phyloP scores from a whole-genome alignment of 2,797 vertebrate genomes.

The Enteromius argenteus region DNA sequence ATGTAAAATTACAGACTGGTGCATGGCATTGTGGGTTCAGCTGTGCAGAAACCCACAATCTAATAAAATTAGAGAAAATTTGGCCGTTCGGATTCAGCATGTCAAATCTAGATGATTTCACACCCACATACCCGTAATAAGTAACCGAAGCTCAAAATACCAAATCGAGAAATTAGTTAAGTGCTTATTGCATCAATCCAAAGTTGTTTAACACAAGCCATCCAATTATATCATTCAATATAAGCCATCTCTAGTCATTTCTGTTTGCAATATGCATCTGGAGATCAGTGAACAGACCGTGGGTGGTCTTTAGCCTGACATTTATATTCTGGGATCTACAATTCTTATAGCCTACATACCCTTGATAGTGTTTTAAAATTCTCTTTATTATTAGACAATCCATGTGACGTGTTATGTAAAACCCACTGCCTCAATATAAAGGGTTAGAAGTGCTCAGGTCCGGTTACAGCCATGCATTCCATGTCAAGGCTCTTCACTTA shows the following conservation, averaged over 20 bases:
- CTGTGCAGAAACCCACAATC: neutral
- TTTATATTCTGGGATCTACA: neutral
- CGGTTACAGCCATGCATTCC: conserved; percentile 17
- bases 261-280: neutral
- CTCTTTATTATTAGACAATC: neutral
- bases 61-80: neutral
- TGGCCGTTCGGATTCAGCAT: neutral
- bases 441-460: conserved; percentile 18
- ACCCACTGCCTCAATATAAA: neutral
- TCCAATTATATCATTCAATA: neutral
- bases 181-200: neutral
- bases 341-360: neutral
- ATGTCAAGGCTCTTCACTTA: conserved; percentile 26
- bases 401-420: neutral
- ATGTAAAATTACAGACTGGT: neutral
- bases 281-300: neutral
- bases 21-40: neutral
- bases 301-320: neutral
- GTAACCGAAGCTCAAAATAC: neutral
- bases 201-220: neutral
- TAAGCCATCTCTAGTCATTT: neutral
- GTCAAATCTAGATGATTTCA: neutral
- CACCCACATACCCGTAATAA: neutral
- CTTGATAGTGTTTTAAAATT: neutral
- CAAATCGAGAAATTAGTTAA: neutral